These are phyloP conservation scores for Cydia fagiglandana DNA, from an alignment of 1,140 invertebrate species.

Conservation along the genomic window DNA sequence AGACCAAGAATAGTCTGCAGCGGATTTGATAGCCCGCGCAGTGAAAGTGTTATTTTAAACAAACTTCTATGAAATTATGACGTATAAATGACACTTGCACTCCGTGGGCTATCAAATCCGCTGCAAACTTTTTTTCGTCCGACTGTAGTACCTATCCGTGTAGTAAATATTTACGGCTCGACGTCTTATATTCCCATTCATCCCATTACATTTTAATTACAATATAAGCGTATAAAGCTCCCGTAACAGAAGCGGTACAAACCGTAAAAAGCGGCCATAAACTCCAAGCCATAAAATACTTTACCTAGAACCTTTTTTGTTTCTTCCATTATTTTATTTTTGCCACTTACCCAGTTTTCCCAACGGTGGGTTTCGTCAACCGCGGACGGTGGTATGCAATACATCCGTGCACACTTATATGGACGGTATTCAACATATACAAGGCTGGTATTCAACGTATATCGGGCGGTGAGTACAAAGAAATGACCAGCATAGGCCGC, in stretches of 20 bases:
- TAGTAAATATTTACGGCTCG: not conserved
- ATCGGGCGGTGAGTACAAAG: conserved; percentile 64
- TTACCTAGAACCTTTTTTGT: conserved; percentile 11
- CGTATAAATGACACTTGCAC: no score
- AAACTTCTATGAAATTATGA: no score
- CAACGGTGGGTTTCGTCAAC: conserved; percentile 20
- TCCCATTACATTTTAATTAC: conserved; percentile 14
- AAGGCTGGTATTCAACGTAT: conserved; percentile 36
- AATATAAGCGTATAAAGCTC: not conserved
- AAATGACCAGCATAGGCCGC: conserved; percentile 60
- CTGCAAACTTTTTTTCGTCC: no score
- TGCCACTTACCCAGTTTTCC: conserved; percentile 22
- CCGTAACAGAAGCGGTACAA: not conserved
- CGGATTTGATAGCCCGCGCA: no score
- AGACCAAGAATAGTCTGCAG: no score
- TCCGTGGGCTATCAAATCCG: no score
- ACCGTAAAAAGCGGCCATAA: not conserved
- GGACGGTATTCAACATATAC: conserved; percentile 24
- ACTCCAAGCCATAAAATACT: conserved; percentile 6
- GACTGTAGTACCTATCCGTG: no score
- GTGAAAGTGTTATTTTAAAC: no score
- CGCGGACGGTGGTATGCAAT: conserved; percentile 49
- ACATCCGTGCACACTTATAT: conserved; percentile 33
- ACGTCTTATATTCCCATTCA: not conserved
- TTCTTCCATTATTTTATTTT: conserved; percentile 27